Evolutionary conservation across 2,797 vertebrate species (phyloP), one percentile per base, ranked within the genome.

Genomic region (Carcharodon carcharias): DNA sequence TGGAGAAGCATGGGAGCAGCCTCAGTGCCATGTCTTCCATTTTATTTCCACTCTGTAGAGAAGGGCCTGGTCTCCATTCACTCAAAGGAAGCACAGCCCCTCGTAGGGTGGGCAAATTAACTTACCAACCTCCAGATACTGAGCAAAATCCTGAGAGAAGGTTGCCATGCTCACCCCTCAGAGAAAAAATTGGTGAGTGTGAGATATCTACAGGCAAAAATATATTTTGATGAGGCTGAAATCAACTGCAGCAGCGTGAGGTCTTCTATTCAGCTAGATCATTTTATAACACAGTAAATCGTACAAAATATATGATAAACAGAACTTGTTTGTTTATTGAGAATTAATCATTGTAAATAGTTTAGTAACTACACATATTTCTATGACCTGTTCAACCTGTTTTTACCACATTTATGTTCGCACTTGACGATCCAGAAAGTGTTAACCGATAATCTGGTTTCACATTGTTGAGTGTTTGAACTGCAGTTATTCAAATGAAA

Each of bases 401-500:
- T 77, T 50, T 73, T 77, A 77, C 50, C 28, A 31, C 50, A n/a
- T n/a, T 95, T n/a, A 26, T 50, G 58, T 95, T 95, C 28, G 54
- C 50, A n/a, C 6, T 77, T 14, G 69, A 21, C 16, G n/a, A 56
- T 71, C 28, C 45, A 58, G 69, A 73, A 54, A 40, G 56, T 73
- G 16, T 77, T 71, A 95, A 95, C 16, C 18, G 50, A 73, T 73
- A 1, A 56, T 56, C 63, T 35, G 63, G 18, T 69, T 67, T 28
- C 65, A 45, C 65, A 50, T 54, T 35, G 40, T 12, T 45, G 26
- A 94, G 23, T 69, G 67, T 73, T 71, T 73, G 69, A 73, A 73
- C 50, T 73, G 69, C 50, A 73, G 67, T 77, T 77, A 95, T 95
- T 77, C 69, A 95, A 50, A 73, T 95, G 50, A 54, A 54, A 95